Conservation (phyloP, 2,113 vertebrate species). For the Scalopus aquaticus region DNA sequence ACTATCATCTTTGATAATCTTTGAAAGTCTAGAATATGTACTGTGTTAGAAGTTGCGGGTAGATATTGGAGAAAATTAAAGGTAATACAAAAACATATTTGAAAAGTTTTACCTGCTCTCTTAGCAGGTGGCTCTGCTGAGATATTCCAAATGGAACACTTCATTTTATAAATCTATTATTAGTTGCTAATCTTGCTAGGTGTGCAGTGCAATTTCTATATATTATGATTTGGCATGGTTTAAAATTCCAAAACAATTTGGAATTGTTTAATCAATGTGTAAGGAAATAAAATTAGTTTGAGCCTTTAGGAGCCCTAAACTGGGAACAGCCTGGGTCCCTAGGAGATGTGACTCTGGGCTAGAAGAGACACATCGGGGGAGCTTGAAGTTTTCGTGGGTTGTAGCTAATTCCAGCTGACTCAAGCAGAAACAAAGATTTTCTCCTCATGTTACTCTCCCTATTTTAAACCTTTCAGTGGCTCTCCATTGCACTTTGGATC, state of each 20-base stretch:
- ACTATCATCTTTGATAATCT: conserved; percentile 57
- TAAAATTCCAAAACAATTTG: not conserved
- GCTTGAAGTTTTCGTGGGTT: not conserved
- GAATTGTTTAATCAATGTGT: not conserved
- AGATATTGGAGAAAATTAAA: conserved; percentile 26
- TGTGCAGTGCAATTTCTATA: not conserved
- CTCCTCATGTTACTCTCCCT: not conserved
- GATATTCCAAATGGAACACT: conserved; percentile 16
- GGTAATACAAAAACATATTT: not conserved
- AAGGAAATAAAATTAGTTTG: not conserved
- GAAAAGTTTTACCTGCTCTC: conserved; percentile 4
- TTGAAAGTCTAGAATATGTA: not conserved
- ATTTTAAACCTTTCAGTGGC: not conserved
- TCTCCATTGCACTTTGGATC: not conserved
- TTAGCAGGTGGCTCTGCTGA: conserved; percentile 34
- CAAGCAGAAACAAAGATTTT: not conserved
- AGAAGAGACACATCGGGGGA: not conserved
- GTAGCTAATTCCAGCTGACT: not conserved
- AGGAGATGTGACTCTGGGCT: not conserved
- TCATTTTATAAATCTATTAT: conserved; percentile 26
- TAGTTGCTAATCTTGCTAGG: not conserved
- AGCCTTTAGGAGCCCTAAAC: not conserved
- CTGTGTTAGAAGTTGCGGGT: not conserved
- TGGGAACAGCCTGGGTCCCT: not conserved
- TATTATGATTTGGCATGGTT: not conserved